Evolutionary conservation across 2,888 invertebrate genomes (phyloP).

Genomic region (Lissonota sp.): DNA sequence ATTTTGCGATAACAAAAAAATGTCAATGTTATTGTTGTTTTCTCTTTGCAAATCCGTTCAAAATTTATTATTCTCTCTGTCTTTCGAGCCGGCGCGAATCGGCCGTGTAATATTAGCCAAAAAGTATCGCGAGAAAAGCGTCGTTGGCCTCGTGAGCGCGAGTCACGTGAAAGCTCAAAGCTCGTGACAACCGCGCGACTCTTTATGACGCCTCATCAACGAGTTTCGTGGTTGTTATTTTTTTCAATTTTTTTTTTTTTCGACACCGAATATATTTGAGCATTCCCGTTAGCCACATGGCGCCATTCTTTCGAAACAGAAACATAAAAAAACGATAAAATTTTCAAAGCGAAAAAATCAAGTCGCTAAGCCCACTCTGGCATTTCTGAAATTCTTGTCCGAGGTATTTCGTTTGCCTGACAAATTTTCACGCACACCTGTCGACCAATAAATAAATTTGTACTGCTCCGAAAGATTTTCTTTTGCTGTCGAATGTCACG

Average conservation of each 20-base stretch:
- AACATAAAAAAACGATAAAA: neutral
- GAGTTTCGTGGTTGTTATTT: constrained; percentile 55
- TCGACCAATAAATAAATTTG: constrained; percentile 55
- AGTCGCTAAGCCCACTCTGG: constrained; percentile 12
- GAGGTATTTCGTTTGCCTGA: constrained; percentile 21
- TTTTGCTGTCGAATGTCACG: constrained; percentile 9
- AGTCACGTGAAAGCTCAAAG: constrained; percentile 40
- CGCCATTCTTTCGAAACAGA: too few species aligned
- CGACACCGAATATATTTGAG: too few species aligned
- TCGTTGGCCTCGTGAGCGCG: constrained; percentile 58
- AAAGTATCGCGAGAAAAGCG: constrained; percentile 38
- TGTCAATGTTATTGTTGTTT: too few species aligned
- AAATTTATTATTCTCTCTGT: neutral
- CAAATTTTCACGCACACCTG: constrained; percentile 46
- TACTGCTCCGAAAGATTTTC: neutral
- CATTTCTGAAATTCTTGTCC: constrained; percentile 8
- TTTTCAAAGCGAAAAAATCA: constrained; percentile 10
- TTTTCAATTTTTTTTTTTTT: constrained; percentile 37
- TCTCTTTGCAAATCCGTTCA: too few species aligned
- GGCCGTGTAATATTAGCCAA: constrained; percentile 59
- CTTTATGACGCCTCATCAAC: constrained; percentile 8
- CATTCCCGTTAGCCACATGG: too few species aligned
- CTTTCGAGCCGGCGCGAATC: neutral
- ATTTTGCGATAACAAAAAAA: too few species aligned
- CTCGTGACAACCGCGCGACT: constrained; percentile 42